Evolutionary conservation across 1,140 invertebrate genomes (phyloP).

Genomic region (Homarus americanus): DNA sequence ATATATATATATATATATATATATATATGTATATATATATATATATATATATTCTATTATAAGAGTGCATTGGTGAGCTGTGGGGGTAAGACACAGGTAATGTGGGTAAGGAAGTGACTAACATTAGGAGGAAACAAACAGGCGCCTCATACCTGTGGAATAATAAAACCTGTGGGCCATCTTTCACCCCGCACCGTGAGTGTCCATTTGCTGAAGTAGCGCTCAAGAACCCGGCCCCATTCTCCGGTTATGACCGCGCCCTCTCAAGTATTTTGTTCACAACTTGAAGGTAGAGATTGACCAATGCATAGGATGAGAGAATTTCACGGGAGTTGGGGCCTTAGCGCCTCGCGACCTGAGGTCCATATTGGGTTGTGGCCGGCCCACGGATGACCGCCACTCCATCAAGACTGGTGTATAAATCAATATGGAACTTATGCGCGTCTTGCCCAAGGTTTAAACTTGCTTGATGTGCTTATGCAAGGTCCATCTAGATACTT

Average conservation of each 20-base stretch:
- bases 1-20: too few species aligned
- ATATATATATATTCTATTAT: too few species aligned
- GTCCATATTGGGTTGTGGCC: slow-evolving; percentile 39
- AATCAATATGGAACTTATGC: slow-evolving; percentile 69
- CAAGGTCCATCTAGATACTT: slow-evolving; percentile 74
- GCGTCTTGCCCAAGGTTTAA: slow-evolving; percentile 51
- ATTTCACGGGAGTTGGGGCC: slow-evolving; percentile 40
- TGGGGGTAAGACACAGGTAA: background rate
- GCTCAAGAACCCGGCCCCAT: slow-evolving; percentile 66
- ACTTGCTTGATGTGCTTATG: slow-evolving; percentile 59
- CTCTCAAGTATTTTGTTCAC: slow-evolving; percentile 75
- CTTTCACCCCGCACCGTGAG: slow-evolving; percentile 29
- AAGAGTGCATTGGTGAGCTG: too few species aligned
- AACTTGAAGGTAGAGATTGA: slow-evolving; percentile 74
- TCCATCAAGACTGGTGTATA: slow-evolving; percentile 64
- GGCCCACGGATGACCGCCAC: slow-evolving; percentile 68
- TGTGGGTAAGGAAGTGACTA: background rate
- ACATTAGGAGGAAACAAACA: slow-evolving; percentile 35
- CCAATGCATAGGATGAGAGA: slow-evolving; percentile 71
- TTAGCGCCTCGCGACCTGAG: slow-evolving; percentile 1
- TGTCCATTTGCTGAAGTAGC: slow-evolving; percentile 69
- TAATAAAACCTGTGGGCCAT: slow-evolving; percentile 54
- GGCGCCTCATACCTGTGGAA: slow-evolving; percentile 34
- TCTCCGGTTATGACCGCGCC: slow-evolving; percentile 71
- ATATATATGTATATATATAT: too few species aligned